Percentiles rank a stretch among this genome's conserved stretches.
These are phyloP conservation scores for Abrostola triplasia DNA, from an alignment of 2,888 invertebrate genomes.

Conservation along the genomic window DNA sequence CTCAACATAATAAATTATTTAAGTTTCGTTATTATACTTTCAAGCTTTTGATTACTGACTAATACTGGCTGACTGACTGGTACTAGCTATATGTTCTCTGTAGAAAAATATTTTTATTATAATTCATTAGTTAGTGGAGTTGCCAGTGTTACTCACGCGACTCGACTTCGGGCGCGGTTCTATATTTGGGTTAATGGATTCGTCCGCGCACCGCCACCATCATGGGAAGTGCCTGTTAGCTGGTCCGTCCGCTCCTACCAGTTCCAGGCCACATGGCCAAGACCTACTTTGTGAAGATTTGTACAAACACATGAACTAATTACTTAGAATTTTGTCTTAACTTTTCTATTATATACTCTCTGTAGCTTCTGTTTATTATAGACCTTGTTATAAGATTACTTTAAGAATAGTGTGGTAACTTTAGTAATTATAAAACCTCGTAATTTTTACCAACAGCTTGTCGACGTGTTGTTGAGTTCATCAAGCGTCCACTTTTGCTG, in stretches of 20 bases:
- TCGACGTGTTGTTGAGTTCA: conserved; percentile 53
- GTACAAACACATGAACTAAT: conserved; percentile 1
- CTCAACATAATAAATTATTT: conserved; percentile 2
- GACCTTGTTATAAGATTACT: too few species aligned
- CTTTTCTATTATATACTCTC: not conserved
- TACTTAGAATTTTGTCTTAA: not conserved
- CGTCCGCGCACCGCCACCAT: conserved; percentile 82
- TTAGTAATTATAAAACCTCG: too few species aligned
- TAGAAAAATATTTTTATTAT: conserved; percentile 19
- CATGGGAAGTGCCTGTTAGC: conserved; percentile 87
- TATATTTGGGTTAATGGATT: conserved; percentile 88
- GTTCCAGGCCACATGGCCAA: conserved; percentile 59
- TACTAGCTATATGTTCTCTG: not conserved
- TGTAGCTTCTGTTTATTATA: too few species aligned
- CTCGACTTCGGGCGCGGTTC: conserved; percentile 81
- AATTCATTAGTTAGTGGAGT: conserved; percentile 42
- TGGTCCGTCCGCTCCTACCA: conserved; percentile 70
- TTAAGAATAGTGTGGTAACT: too few species aligned
- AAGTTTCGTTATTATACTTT: not conserved
- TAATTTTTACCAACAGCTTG: conserved; percentile 12
- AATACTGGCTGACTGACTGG: too few species aligned
- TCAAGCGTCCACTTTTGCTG: conserved; percentile 66
- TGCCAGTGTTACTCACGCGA: conserved; percentile 71
- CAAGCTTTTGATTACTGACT: not conserved
- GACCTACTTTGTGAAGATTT: conserved; percentile 39